Percentiles rank a stretch among this genome's conserved stretches.
phyloP scores from a whole-genome alignment of 1,140 invertebrate genomes.

The Subanguina moxae region DNA sequence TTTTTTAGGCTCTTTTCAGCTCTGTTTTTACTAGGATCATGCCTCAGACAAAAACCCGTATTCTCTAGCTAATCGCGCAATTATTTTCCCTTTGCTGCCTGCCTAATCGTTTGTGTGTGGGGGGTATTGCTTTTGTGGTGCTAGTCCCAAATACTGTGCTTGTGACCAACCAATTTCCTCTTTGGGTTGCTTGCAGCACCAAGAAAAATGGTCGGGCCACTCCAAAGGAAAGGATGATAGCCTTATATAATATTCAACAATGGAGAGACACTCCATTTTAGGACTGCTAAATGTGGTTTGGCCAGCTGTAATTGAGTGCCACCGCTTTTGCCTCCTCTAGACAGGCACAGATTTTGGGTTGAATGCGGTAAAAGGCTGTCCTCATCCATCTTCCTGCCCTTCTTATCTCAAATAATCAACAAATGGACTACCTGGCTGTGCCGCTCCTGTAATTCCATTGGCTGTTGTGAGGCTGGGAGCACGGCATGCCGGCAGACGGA shows the following conservation, averaged over 20 bases:
- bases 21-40: no score
- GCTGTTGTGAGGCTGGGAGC: not conserved
- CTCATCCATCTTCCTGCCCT: no score
- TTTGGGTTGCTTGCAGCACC: not conserved
- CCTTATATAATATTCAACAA: slow-evolving; percentile 8
- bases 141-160: not conserved
- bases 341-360: no score
- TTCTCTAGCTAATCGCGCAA: not conserved
- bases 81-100: not conserved
- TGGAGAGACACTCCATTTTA: no score
- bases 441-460: not conserved
- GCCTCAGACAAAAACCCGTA: no score
- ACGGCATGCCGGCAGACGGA: not conserved
- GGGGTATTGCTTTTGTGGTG: not conserved
- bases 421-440: not conserved
- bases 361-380: no score
- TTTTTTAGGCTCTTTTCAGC: no score
- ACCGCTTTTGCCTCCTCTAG: no score
- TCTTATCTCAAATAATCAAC: not conserved
- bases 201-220: slow-evolving; percentile 1
- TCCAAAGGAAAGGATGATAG: slow-evolving; percentile 1
- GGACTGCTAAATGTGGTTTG: no score
- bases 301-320: no score
- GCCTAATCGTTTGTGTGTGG: not conserved
- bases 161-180: not conserved